Evolutionary conservation across 2,113 vertebrate species (phyloP), one percentile per base, ranked within the genome.

Genomic region (Chionodraco myersi): DNA sequence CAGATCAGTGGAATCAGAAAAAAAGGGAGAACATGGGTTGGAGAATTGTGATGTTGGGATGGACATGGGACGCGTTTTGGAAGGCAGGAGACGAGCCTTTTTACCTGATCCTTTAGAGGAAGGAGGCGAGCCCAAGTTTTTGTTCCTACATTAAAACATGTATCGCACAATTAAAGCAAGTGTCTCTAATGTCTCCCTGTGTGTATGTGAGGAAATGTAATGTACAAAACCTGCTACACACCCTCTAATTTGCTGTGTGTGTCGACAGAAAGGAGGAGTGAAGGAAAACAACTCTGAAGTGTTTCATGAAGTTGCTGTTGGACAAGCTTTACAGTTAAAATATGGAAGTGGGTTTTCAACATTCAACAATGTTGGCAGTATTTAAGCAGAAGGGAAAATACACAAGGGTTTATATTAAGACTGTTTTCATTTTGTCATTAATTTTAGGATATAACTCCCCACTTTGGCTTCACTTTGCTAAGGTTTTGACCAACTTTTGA

Each of bases 1-100:
- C 96, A 97, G 96, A 97, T 97, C 96, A 97, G 96, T 95, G 93
- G 95, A 95, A 96, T 96, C 96, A 95, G 95, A 94, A 94, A 94
- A 94, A 95, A 93, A 71, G 21, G 57, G 73, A 86, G 85, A 91
- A 91, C 84, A 83, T 78, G 86, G 91, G 85, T 67, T 91, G 90
- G 86, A 85, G 86, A 86, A 96, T 96, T 96, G 91, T 95, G 95
- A 97, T 96, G 96, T 94, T 93, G 93, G 95, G 94, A 96, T 96
- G 95, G 94, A 96, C 95, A 95, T 89, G 89, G 95, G 92, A 95
- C 91, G 93, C 73, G 77, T 89, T 88, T 93, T 92, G 91, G 91
- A 88, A 95, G 84, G 91, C 91, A 93, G 91, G 86, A 91, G 92
- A 90, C 83, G 83, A 95, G 96, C 94, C 95, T 96, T 90, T 90